Evolutionary conservation across 1,140 invertebrate genomes (phyloP), one percentile per base, ranked within the genome.

Genomic region (Oryctes rhinoceros): DNA sequence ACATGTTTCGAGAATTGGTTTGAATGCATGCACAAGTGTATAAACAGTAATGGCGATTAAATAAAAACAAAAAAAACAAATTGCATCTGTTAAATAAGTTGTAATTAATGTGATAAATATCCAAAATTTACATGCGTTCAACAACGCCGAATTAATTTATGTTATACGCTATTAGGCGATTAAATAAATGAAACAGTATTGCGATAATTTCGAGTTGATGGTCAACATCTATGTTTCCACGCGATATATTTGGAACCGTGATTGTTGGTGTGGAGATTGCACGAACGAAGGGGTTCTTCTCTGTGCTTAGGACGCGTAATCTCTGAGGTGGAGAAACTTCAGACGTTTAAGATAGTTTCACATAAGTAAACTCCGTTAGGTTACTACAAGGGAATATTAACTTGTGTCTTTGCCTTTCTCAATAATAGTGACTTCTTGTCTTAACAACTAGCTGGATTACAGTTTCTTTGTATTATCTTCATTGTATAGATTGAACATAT

Each of bases 191-290:
- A 83, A 83, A 84, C 83, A 79, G 80, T 82, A 81, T 84, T 84
- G 82, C n/a, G 20, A 67, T 84, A 83, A 84, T 84, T 82, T 84
- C 76, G 78, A 79, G 81, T 84, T 78, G 80, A 81, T 82, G 83
- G 83, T 84, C 83, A 84, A 82, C 83, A 84, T 84, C 82, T 83
- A 84, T 83, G 83, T 84, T 84, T 84, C 83, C 83, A 83, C 81
- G 80, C 83, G 82, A 84, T 84, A 81, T 84, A 84, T 79, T 83
- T 75, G 78, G 78, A 75, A 79, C 77, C 39, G 78, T 79, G 74
- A 67, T 67, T 67, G 65, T 13, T 67, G 65, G 65, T 67, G 65
- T 67, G 65, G 18, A 67, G 81, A 82, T 81, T 83, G 80, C 82
- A 79, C 78, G 48, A 59, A 79, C 71, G 78, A 76, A 74, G 71